Conservation (phyloP, 1,140 invertebrate genomes). For the Asbolus verrucosus region DNA sequence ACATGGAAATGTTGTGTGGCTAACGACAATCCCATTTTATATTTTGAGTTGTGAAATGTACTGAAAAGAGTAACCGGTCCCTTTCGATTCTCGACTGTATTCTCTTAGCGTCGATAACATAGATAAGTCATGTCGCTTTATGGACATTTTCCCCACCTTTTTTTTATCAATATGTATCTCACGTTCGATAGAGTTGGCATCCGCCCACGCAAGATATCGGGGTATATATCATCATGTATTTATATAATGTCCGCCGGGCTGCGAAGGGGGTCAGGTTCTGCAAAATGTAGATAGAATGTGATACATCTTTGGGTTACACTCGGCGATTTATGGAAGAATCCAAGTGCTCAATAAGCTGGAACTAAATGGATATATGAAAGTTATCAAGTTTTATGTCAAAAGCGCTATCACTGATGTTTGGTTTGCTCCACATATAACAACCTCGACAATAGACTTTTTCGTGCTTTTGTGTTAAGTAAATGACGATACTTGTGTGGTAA, state of each 20-base stretch:
- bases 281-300: conserved; percentile 43
- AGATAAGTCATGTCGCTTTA: conserved; percentile 36
- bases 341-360: conserved; percentile 49
- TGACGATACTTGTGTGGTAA: conserved; percentile 17
- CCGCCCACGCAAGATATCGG: conserved; percentile 29
- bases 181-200: conserved; percentile 45
- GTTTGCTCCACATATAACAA: conserved; percentile 19
- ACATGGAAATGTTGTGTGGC: not conserved
- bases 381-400: conserved; percentile 49
- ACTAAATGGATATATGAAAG: conserved; percentile 47
- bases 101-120: conserved; percentile 34
- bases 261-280: conserved; percentile 42
- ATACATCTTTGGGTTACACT: conserved; percentile 37
- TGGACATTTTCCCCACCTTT: conserved; percentile 38
- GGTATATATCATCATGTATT: conserved; percentile 44
- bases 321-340: conserved; percentile 45
- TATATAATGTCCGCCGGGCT: conserved; percentile 44
- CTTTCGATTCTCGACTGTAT: conserved; percentile 25
- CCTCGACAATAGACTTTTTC: conserved; percentile 23
- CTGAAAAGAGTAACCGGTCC: conserved; percentile 33
- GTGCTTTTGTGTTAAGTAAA: conserved; percentile 37
- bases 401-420: conserved; percentile 37
- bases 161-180: conserved; percentile 43
- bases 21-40: not conserved
- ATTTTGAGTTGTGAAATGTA: conserved; percentile 29